Percentiles rank a stretch among this genome's conserved stretches.
Evolutionary conservation across 2,888 invertebrate genomes (phyloP).

Genomic region (Andrena minutula): DNA sequence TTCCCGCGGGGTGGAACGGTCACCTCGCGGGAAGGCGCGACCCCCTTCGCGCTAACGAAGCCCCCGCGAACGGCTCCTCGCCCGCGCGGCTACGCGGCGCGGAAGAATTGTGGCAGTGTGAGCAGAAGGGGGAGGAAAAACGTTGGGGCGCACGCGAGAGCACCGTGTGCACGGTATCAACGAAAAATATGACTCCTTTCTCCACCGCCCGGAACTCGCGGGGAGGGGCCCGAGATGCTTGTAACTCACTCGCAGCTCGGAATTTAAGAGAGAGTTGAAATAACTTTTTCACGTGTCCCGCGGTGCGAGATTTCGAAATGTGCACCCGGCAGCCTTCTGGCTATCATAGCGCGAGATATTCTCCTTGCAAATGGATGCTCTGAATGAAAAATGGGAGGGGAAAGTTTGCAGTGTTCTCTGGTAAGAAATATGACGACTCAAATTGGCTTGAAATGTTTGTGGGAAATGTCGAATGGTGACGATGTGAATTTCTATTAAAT

Average conservation of each 20-base stretch:
- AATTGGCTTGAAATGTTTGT: not conserved
- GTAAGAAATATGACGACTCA: not conserved
- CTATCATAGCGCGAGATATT: not conserved
- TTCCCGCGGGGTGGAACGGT: conserved; percentile 20
- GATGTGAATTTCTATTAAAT: not conserved
- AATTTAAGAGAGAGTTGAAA: conserved; percentile 25
- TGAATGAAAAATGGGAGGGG: not conserved
- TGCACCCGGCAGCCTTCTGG: conserved; percentile 12
- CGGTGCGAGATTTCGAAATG: not conserved
- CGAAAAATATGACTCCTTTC: conserved; percentile 45
- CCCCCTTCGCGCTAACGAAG: conserved; percentile 18
- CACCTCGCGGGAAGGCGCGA: conserved; percentile 32
- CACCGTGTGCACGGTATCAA: conserved; percentile 21
- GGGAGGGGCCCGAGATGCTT: conserved; percentile 9
- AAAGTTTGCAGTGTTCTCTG: not conserved
- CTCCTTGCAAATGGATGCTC: not conserved
- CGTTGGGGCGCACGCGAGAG: conserved; percentile 28
- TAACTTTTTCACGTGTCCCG: conserved; percentile 37
- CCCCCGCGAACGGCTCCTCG: not conserved
- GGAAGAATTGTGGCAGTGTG: conserved; percentile 46
- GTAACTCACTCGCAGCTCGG: conserved; percentile 24
- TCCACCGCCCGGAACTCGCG: not conserved
- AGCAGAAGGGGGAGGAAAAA: conserved; percentile 26
- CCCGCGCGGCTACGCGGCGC: conserved; percentile 17
- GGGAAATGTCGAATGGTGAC: not conserved